phyloP scores from a whole-genome alignment of 2,888 invertebrate genomes.

The Ophonus ardosiacus region DNA sequence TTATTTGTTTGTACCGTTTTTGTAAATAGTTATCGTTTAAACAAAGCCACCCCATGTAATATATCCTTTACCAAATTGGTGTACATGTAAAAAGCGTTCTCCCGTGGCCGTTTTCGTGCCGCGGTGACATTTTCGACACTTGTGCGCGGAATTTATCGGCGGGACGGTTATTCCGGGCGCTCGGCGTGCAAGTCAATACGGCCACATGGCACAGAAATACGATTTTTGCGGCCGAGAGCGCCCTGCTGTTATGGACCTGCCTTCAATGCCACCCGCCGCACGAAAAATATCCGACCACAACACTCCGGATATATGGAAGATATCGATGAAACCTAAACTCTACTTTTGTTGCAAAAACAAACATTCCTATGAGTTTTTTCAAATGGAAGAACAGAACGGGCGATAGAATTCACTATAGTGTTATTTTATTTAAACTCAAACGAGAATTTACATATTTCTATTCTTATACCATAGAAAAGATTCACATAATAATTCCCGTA shows the following conservation, averaged over 20 bases:
- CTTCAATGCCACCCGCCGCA: conserved; percentile 44
- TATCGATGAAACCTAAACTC: background rate
- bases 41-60: no score
- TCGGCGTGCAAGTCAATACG: conserved; percentile 28
- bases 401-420: no score
- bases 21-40: no score
- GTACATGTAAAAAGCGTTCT: no score
- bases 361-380: background rate
- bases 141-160: conserved; percentile 56
- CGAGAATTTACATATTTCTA: no score
- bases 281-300: conserved; percentile 54
- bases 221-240: conserved; percentile 51
- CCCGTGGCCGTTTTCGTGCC: background rate
- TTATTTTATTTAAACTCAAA: no score
- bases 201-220: conserved; percentile 57
- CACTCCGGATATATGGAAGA: conserved; percentile 12
- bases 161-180: conserved; percentile 27
- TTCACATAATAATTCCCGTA: no score
- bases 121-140: conserved; percentile 58
- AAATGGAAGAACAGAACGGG: background rate
- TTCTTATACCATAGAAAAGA: no score
- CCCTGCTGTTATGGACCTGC: conserved; percentile 27
- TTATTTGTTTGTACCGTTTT: no score
- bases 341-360: background rate
- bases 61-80: no score